phyloP scores from a whole-genome alignment of 2,797 vertebrate species.

The Alca torda region DNA sequence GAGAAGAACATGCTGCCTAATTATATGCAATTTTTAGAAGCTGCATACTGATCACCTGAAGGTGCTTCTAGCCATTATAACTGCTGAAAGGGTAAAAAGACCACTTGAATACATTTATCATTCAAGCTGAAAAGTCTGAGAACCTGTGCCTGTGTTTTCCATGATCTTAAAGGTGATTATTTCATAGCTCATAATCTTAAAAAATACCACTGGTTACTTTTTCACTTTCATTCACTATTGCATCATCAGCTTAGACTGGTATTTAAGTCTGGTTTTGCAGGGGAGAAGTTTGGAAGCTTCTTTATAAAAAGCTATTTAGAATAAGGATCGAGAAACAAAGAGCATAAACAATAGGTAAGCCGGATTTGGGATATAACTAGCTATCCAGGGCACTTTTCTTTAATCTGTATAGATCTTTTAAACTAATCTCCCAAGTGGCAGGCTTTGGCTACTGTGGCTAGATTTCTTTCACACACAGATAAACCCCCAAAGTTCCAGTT shows the following conservation, averaged over 20 bases:
- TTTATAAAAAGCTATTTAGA: not conserved
- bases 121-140: not conserved
- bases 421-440: conserved; percentile 31
- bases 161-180: not conserved
- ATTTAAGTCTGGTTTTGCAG: not conserved
- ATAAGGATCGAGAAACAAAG: conserved; percentile 10
- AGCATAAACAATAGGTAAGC: conserved; percentile 1
- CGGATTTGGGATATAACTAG: conserved; percentile 26
- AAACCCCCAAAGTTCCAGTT: not conserved
- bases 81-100: not conserved
- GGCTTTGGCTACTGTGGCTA: not conserved
- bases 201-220: not conserved
- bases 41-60: rapidly evolving
- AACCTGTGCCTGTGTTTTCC: not conserved
- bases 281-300: not conserved
- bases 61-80: not conserved
- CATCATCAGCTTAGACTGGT: not conserved
- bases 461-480: not conserved
- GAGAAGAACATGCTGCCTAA: not conserved
- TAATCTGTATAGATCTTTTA: conserved; percentile 2
- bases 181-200: not conserved
- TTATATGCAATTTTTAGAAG: not conserved
- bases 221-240: not conserved
- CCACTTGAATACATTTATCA: not conserved
- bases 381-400: not conserved